Evolutionary conservation across 2,888 invertebrate species (phyloP).

Genomic region (Antheraea assamensis): DNA sequence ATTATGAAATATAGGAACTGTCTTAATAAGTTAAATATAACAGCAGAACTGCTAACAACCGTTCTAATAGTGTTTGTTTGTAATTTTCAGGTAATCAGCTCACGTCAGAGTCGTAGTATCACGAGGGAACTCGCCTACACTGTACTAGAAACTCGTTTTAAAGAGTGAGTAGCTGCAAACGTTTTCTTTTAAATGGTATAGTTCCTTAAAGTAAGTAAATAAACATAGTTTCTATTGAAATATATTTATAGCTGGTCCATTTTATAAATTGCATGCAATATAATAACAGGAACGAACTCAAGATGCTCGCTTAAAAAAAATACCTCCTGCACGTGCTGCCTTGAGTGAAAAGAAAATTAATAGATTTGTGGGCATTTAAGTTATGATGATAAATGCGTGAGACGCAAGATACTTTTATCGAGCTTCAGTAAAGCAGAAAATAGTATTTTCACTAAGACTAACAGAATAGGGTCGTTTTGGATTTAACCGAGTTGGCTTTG

Average conservation of each 20-base stretch:
- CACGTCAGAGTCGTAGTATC: slow-evolving; percentile 74
- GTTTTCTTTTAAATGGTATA: not conserved
- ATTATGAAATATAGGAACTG: not conserved
- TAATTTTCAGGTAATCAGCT: slow-evolving; percentile 58
- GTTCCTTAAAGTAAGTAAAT: not conserved
- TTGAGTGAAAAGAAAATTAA: no score
- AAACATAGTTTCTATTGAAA: no score
- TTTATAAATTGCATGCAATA: not conserved
- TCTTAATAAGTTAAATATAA: slow-evolving; percentile 6
- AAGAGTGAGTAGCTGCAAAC: slow-evolving; percentile 67
- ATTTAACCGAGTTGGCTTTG: not conserved
- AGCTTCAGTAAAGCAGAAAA: no score
- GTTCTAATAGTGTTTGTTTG: slow-evolving; percentile 21
- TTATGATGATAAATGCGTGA: no score
- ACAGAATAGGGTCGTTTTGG: not conserved
- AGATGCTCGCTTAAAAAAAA: no score
- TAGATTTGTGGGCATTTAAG: no score
- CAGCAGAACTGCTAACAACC: not conserved
- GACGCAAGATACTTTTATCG: no score
- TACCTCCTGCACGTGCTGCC: no score
- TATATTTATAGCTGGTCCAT: no score
- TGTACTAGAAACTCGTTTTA: slow-evolving; percentile 79
- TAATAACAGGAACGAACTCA: not conserved
- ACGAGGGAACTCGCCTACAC: slow-evolving; percentile 80
- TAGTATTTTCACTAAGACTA: no score